These are phyloP conservation scores for Drosophila mettleri DNA, from an alignment of 2,888 invertebrate species.

Conservation along the genomic window DNA sequence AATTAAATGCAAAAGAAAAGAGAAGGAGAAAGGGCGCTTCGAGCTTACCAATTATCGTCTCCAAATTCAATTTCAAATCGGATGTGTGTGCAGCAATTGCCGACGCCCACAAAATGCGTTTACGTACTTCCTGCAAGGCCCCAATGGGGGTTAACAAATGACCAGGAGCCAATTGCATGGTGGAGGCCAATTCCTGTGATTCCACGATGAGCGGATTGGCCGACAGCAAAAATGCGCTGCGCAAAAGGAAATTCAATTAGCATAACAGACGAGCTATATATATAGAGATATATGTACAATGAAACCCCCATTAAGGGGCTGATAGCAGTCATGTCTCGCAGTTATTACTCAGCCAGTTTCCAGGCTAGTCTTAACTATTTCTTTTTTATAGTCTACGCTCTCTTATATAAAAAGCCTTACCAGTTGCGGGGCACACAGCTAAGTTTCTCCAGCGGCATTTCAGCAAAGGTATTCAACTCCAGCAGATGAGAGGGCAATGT, in stretches of 20 bases:
- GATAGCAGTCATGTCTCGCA: background rate
- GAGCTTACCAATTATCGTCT: conserved; percentile 81
- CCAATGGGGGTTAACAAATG: conserved; percentile 82
- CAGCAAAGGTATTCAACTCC: conserved; percentile 80
- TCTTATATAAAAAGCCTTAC: too few relatives aligned
- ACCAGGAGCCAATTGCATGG: conserved; percentile 82
- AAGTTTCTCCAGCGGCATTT: conserved; percentile 79
- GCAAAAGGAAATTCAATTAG: conserved; percentile 9
- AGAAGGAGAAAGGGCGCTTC: conserved; percentile 6
- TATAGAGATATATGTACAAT: background rate
- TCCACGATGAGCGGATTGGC: conserved; percentile 83
- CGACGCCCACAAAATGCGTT: conserved; percentile 83
- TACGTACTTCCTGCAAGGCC: conserved; percentile 82
- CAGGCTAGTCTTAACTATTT: too few relatives aligned
- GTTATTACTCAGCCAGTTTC: background rate
- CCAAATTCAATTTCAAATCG: conserved; percentile 82
- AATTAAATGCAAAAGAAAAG: conserved; percentile 45
- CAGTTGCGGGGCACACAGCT: conserved; percentile 75
- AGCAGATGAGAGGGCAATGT: conserved; percentile 73
- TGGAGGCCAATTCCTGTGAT: conserved; percentile 79
- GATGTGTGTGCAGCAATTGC: conserved; percentile 77
- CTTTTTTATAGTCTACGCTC: too few relatives aligned
- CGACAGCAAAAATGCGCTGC: conserved; percentile 77
- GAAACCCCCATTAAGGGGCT: background rate
- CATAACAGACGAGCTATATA: background rate